A percentile compares a stretch with the other conserved stretches of the same genome.
Conservation (phyloP, 37 sponge, comb jelly and placozoan genomes). For the Ianthella basta region DNA sequence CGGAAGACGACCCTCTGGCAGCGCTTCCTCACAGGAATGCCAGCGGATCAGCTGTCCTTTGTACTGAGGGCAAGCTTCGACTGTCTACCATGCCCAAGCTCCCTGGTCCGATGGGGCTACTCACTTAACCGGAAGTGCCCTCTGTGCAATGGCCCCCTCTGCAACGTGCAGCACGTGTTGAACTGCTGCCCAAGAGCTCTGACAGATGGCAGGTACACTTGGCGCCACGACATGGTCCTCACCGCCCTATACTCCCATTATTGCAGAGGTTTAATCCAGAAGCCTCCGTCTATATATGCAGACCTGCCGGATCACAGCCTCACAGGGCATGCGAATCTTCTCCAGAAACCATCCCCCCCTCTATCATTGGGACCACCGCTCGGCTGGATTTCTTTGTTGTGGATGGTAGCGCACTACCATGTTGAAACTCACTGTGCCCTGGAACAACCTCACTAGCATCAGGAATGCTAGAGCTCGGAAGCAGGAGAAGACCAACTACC, state of each 20-base stretch:
- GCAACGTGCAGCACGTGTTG: conserved; percentile 16
- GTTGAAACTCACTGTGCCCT: too few species aligned
- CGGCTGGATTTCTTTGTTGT: background rate
- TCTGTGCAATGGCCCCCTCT: background rate
- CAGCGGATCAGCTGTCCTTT: conserved; percentile 30
- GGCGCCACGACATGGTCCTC: conserved; percentile 35
- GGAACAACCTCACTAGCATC: too few species aligned
- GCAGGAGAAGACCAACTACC: too few species aligned
- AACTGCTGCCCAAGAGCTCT: conserved; percentile 13
- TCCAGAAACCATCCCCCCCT: background rate
- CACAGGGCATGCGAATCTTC: background rate
- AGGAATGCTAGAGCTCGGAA: too few species aligned
- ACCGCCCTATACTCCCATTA: background rate
- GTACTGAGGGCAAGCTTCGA: conserved; percentile 12
- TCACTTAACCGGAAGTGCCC: background rate
- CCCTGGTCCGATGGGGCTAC: conserved; percentile 28
- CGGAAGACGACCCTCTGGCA: background rate
- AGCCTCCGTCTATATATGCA: background rate
- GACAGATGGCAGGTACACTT: conserved; percentile 39
- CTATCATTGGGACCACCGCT: background rate
- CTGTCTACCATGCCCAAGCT: conserved; percentile 25
- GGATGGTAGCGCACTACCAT: too few species aligned
- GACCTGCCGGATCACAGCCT: too few species aligned
- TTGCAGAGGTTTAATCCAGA: background rate
- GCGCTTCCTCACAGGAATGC: conserved; percentile 3